A percentile compares a stretch with the other conserved stretches of the same genome.
Conservation (phyloP, 2,888 invertebrate genomes). For the Thalpophila matura region DNA sequence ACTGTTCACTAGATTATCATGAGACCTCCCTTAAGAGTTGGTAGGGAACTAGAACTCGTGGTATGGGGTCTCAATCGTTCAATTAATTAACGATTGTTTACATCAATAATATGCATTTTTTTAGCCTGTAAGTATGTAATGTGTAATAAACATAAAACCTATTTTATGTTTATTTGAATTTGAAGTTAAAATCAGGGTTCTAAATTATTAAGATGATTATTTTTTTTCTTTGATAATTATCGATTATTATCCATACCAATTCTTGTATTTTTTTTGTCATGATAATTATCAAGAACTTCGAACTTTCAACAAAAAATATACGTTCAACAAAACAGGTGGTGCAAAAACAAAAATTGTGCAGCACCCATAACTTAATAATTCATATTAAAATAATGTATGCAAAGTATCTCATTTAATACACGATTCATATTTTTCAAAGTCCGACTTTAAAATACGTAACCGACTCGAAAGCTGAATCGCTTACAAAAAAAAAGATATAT, state of each 20-base stretch:
- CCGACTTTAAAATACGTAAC: conserved; percentile 50
- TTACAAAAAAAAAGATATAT: conserved; percentile 45
- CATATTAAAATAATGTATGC: conserved; percentile 41
- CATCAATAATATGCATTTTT: too few relatives aligned
- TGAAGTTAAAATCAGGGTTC: too few relatives aligned
- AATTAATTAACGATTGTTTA: too few relatives aligned
- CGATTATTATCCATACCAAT: too few relatives aligned
- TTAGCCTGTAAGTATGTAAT: too few relatives aligned
- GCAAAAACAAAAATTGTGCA: conserved; percentile 1
- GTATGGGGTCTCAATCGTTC: not conserved
- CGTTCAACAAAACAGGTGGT: not conserved
- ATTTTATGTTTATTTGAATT: too few relatives aligned
- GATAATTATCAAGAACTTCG: too few relatives aligned
- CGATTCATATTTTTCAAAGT: conserved; percentile 54
- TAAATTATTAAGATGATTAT: too few relatives aligned
- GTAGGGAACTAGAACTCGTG: not conserved
- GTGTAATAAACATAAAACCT: too few relatives aligned
- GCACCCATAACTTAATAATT: conserved; percentile 12
- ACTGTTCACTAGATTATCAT: conserved; percentile 38
- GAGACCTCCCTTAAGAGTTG: conserved; percentile 21
- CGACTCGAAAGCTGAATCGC: conserved; percentile 29
- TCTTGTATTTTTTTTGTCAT: too few relatives aligned
- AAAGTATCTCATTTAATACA: conserved; percentile 50
- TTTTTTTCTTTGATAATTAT: too few relatives aligned
- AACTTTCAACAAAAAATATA: too few relatives aligned